Percentiles rank a stretch among this genome's conserved stretches.
Evolutionary conservation across 2,113 vertebrate species (phyloP).

Genomic region (Carassius auratus): DNA sequence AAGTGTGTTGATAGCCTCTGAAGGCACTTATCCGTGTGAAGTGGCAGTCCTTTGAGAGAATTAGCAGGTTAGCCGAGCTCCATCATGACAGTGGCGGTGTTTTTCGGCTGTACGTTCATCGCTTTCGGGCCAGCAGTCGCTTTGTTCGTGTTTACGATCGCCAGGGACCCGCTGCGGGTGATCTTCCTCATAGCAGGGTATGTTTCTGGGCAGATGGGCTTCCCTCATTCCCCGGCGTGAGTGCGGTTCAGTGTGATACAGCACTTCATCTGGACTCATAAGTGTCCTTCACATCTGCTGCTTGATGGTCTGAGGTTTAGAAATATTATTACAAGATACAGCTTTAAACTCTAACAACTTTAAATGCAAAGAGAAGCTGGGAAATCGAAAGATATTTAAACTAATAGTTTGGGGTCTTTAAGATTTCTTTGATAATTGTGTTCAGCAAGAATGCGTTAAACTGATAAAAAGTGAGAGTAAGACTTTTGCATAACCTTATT

Average conservation of each 20-base stretch:
- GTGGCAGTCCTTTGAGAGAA: background rate
- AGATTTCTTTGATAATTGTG: background rate
- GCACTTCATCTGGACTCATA: background rate
- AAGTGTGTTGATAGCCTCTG: background rate
- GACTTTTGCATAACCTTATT: background rate
- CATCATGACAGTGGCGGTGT: constrained; percentile 77
- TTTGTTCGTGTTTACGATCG: constrained; percentile 79
- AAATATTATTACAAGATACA: background rate
- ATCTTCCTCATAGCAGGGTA: constrained; percentile 83
- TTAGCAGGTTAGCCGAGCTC: constrained; percentile 31
- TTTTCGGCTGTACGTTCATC: constrained; percentile 81
- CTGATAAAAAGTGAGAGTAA: background rate
- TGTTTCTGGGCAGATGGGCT: constrained; percentile 21
- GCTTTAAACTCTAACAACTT: background rate
- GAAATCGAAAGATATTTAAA: background rate
- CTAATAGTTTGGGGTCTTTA: background rate
- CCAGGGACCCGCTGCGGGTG: constrained; percentile 78
- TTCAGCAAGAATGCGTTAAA: background rate
- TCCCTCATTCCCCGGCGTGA: background rate
- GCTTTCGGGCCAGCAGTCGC: constrained; percentile 80
- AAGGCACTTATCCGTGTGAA: background rate
- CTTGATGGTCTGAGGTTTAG: background rate
- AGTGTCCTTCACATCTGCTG: no score
- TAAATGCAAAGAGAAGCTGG: background rate
- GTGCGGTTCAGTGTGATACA: background rate